Conservation (phyloP, 2,888 invertebrate species). For the Aspidiotus rigidus region DNA sequence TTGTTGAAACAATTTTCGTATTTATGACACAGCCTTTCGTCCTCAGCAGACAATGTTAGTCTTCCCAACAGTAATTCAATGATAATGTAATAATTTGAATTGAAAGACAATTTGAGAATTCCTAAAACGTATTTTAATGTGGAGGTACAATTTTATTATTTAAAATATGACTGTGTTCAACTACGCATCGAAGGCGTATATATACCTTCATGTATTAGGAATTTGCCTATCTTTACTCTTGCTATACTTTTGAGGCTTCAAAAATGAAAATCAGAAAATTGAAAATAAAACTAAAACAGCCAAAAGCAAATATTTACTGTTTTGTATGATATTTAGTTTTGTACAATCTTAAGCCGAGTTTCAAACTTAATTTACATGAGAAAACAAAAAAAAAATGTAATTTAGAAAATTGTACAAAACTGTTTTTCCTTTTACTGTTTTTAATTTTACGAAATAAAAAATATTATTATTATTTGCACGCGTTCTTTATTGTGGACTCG, state of each 20-base stretch:
- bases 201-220: conserved; percentile 1
- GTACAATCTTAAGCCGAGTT: conserved; percentile 26
- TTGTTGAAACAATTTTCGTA: background rate
- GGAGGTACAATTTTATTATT: conserved; percentile 12
- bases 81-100: too few relatives aligned
- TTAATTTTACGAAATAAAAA: conserved; percentile 29
- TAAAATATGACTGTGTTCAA: conserved; percentile 30
- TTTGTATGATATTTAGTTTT: conserved; percentile 31
- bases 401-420: conserved; percentile 32
- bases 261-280: conserved; percentile 17
- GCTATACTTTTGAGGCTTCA: conserved; percentile 29
- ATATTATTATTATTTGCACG: conserved; percentile 23
- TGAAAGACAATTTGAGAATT: too few relatives aligned
- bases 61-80: too few relatives aligned
- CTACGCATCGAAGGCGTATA: too few relatives aligned
- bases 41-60: too few relatives aligned
- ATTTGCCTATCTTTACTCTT: background rate
- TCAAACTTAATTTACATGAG: conserved; percentile 10
- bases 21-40: too few relatives aligned
- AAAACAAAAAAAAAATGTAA: conserved; percentile 18
- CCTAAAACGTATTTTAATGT: too few relatives aligned
- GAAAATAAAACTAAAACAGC: background rate
- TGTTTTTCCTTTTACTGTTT: conserved; percentile 29
- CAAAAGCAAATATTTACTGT: background rate
- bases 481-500: background rate